phyloP scores from a whole-genome alignment of 1,140 invertebrate genomes.

The Tetragonula clypearis region DNA sequence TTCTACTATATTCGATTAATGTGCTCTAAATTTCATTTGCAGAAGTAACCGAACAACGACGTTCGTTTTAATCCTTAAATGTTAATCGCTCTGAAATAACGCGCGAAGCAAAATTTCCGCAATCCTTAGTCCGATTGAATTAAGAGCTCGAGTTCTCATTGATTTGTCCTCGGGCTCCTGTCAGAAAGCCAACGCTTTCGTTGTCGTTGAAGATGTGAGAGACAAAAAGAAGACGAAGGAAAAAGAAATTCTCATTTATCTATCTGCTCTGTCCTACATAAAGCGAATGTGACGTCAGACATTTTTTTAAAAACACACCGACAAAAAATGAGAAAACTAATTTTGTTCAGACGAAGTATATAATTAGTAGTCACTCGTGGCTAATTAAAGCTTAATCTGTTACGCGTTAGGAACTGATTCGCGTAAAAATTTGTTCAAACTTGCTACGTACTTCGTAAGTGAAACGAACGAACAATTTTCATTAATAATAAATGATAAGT shows the following conservation, averaged over 20 bases:
- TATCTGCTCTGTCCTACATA: background rate
- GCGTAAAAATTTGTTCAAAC: background rate
- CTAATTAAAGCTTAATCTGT: background rate
- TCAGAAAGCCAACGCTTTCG: background rate
- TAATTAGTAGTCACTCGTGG: background rate
- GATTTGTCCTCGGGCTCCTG: background rate
- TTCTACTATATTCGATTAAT: background rate
- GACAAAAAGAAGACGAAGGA: background rate
- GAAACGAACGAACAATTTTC: background rate
- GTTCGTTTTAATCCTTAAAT: no score
- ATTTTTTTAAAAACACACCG: no score
- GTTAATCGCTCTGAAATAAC: background rate
- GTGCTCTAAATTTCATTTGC: background rate
- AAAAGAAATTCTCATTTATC: background rate
- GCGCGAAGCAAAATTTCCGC: background rate
- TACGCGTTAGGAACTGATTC: background rate
- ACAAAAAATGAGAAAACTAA: background rate
- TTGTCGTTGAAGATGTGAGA: background rate
- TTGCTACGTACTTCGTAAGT: background rate
- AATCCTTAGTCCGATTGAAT: background rate
- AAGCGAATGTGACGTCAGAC: background rate
- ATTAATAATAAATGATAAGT: background rate
- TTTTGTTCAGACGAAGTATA: background rate
- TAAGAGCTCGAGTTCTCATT: background rate
- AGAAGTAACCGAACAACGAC: background rate